Conservation (phyloP, 2,888 invertebrate genomes). For the Formica aserva region DNA sequence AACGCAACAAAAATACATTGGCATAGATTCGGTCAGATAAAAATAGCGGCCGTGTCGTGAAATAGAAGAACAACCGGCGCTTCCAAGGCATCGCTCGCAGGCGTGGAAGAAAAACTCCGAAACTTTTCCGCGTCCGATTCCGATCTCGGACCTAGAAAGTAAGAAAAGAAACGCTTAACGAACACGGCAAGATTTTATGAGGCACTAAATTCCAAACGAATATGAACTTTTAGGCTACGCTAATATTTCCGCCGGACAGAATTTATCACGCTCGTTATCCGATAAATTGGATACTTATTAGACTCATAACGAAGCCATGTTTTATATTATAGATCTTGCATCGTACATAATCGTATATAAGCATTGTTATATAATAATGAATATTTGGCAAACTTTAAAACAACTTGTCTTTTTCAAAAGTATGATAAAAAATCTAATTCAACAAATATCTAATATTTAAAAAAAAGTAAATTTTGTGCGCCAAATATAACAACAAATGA, state of each 20-base stretch:
- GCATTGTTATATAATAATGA: not conserved
- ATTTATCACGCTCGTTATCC: not conserved
- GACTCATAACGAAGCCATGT: not conserved
- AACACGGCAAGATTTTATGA: not conserved
- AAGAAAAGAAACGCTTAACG: slow-evolving; percentile 9
- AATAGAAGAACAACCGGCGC: slow-evolving; percentile 49
- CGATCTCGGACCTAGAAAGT: slow-evolving; percentile 23
- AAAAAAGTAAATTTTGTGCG: not conserved
- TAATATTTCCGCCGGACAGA: not conserved
- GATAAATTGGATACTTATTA: not conserved
- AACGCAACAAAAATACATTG: slow-evolving; percentile 82
- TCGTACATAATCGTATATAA: not conserved
- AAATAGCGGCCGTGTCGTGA: slow-evolving; percentile 72
- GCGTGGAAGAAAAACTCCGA: not conserved
- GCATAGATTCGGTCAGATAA: slow-evolving; percentile 78
- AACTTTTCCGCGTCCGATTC: not conserved
- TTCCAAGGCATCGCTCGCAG: not conserved
- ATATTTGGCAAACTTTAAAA: not conserved
- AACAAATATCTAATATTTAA: not conserved
- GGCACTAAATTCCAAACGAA: not conserved
- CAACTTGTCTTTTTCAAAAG: not conserved
- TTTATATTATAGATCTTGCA: not conserved
- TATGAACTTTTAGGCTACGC: not conserved
- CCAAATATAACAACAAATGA: not conserved
- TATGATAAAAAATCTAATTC: not conserved